phyloP scores from a whole-genome alignment of 1,140 invertebrate genomes.

The Trachelipus rathkii region DNA sequence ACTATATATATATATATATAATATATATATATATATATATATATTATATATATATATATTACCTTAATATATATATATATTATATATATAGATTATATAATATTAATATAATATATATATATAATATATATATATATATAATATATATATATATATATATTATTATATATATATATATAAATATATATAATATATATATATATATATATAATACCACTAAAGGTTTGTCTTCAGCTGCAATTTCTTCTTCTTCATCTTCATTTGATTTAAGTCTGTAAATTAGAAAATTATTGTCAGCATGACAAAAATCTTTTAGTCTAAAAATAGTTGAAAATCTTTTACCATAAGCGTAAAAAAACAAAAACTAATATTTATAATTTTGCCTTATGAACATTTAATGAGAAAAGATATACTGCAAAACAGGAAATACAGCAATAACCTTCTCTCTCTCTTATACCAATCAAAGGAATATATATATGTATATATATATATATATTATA shows the following conservation, averaged over 20 bases:
- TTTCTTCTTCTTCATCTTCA: background rate
- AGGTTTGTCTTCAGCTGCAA: background rate
- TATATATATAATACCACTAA: background rate
- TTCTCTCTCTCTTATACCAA: too few relatives aligned
- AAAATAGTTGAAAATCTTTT: background rate
- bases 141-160: background rate
- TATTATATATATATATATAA: background rate
- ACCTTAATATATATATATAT: too few relatives aligned
- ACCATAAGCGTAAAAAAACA: background rate
- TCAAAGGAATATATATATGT: too few relatives aligned
- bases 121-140: background rate
- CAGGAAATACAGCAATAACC: too few relatives aligned
- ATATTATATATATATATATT: background rate
- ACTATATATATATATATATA: background rate
- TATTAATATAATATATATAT: background rate
- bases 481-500: too few relatives aligned
- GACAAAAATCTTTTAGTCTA: background rate
- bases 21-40: background rate
- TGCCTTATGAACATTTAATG: too few relatives aligned
- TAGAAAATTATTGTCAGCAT: background rate
- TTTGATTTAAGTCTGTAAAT: constrained; percentile 1
- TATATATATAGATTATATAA: background rate
- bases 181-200: background rate
- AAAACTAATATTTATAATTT: too few relatives aligned
- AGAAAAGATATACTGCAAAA: too few relatives aligned